A percentile compares a stretch with the other conserved stretches of the same genome.
Evolutionary conservation across 2,888 invertebrate species (phyloP).

Genomic region (Rhaphigaster nebulosa): DNA sequence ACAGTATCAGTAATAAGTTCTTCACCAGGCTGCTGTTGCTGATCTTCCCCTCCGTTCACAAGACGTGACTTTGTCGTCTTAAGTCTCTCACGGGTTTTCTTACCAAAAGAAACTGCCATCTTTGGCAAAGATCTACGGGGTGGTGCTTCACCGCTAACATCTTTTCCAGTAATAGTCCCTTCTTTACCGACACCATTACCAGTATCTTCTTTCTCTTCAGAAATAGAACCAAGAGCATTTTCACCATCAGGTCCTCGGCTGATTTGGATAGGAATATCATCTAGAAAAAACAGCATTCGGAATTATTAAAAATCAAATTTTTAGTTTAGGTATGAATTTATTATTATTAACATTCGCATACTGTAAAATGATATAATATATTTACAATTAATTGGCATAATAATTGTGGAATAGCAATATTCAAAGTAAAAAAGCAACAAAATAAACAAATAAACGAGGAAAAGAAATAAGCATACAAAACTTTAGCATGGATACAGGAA

Average conservation of each 20-base stretch:
- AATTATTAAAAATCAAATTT: neutral
- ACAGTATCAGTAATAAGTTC: slow-evolving; percentile 41
- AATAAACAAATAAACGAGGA: neutral
- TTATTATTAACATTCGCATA: neutral
- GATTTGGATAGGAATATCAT: slow-evolving; percentile 90
- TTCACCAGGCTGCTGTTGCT: slow-evolving; percentile 61
- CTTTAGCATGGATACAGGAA: neutral
- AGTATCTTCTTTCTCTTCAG: slow-evolving; percentile 77
- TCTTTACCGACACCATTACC: slow-evolving; percentile 67
- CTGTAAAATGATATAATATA: no score
- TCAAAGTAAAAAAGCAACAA: neutral
- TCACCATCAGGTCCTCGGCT: slow-evolving; percentile 75
- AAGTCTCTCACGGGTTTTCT: slow-evolving; percentile 66
- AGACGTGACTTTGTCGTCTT: slow-evolving; percentile 59
- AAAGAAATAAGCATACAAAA: neutral
- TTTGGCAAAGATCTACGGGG: slow-evolving; percentile 66
- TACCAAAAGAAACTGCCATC: slow-evolving; percentile 67
- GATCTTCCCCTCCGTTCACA: slow-evolving; percentile 65
- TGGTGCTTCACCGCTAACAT: slow-evolving; percentile 55
- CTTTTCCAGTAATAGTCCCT: slow-evolving; percentile 48
- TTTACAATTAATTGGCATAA: neutral
- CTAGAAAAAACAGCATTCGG: slow-evolving; percentile 70
- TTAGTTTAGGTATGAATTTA: neutral
- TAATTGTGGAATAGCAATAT: neutral
- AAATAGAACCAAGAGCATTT: slow-evolving; percentile 76